Base-by-base conservation (phyloP, 2,797 vertebrate genomes). In the Syngnathus acus region DNA sequence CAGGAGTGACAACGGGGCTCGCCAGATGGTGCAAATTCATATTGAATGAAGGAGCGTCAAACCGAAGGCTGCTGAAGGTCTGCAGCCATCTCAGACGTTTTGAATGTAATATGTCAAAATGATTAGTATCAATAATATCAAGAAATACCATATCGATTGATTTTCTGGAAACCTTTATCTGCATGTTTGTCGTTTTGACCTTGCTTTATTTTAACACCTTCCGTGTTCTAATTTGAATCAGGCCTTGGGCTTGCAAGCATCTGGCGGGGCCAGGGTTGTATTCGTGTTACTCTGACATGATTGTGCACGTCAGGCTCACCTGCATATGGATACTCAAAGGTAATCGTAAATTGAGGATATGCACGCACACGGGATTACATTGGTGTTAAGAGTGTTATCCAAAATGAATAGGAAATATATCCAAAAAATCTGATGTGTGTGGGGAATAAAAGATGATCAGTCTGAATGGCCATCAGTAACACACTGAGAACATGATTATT, bases 11-110 rank as follows among this genome's bases (percentile, higher is more conserved):
- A 66, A 65, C 70, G 75, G 58, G 69, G 48, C 59, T 59, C 38
- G 37, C 71, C 79, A 82, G 77, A 78, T 81, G 71, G 72, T 79
- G 67, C 19, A n/a, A 61, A 78, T 81, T 71, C 65, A 81, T 78
- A 75, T 81, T 75, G 77, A 59, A 82, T 78, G 80, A 50, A 50
- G 48, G 17, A 6, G 17, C 8, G 17, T n/a, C 48, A 50, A 50
- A 50, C 48, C 5, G 37, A 66, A 61, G 9, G 43, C 17, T 23
- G 67, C 23, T 65, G 43, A 66, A 65, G 53, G 32, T 64, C 66
- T 55, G 40, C 47, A 68, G 40, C 53, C 38, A 40, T 65, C 45
- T 13, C 19, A 32, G 26, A 32, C 26, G 32, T 32, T 32, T 32
- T 32, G 32, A 32, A 32, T 32, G 4, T 32, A 6, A 43, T 11